Evolutionary conservation across 2,113 vertebrate genomes (phyloP).

Genomic region (Rhadina sibilatrix): DNA sequence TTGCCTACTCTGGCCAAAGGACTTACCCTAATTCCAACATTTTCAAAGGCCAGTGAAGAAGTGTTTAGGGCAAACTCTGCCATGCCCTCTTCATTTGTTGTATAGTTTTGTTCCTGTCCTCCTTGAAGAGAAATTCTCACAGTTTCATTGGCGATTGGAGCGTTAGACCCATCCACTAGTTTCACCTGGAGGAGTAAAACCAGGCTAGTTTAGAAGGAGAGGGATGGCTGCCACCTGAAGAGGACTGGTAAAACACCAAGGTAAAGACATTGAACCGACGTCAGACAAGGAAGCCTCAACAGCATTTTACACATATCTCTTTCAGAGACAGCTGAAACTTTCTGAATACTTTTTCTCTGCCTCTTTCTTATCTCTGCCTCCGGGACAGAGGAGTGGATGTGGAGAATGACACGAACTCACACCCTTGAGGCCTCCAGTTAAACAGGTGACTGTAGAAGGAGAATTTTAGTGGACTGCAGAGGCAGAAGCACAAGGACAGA

Average conservation of each 20-base stretch:
- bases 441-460: not conserved
- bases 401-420: not conserved
- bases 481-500: not conserved
- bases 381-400: not conserved
- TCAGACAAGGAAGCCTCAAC: not conserved
- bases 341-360: not conserved
- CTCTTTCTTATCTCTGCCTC: not conserved
- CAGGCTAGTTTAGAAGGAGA: not conserved
- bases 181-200: slow-evolving; percentile 58
- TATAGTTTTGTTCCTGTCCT: slow-evolving; percentile 21
- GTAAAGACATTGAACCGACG: not conserved
- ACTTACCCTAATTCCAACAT: slow-evolving; percentile 63
- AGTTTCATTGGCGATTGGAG: slow-evolving; percentile 53
- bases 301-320: not conserved
- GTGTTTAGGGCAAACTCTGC: slow-evolving; percentile 67
- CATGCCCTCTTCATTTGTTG: slow-evolving; percentile 67
- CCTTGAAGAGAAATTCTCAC: slow-evolving; percentile 49
- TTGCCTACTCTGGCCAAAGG: not conserved
- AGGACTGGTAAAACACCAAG: not conserved
- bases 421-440: not conserved
- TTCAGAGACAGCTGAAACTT: not conserved
- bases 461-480: not conserved
- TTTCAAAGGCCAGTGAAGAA: not conserved
- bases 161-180: slow-evolving; percentile 59
- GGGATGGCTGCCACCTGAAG: not conserved